A percentile compares a stretch with the other conserved stretches of the same genome.
phyloP scores from a whole-genome alignment of 1,140 invertebrate species.

The Anthonomus grandis region DNA sequence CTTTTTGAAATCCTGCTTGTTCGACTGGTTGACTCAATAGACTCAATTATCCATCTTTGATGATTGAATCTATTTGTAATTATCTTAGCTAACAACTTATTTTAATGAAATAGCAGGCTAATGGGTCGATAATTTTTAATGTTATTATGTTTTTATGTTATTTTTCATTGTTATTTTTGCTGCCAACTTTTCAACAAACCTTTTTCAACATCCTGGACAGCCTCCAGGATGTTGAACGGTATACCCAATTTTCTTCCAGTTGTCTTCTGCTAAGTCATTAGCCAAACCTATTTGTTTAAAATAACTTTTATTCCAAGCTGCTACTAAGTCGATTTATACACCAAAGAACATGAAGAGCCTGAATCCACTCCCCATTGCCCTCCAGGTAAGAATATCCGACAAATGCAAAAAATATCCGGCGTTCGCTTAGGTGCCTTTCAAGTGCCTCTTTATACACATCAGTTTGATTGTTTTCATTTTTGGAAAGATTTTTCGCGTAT shows the following conservation, averaged over 20 bases:
- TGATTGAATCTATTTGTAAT: no score
- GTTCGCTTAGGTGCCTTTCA: constrained; percentile 64
- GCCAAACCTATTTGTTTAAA: constrained; percentile 71
- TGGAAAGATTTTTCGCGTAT: constrained; percentile 85
- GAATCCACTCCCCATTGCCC: constrained; percentile 71
- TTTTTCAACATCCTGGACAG: no score
- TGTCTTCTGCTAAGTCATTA: constrained; percentile 67
- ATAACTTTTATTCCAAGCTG: constrained; percentile 74
- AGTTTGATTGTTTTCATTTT: constrained; percentile 96
- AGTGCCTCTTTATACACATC: constrained; percentile 86
- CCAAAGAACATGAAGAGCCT: constrained; percentile 85
- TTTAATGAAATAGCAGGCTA: no score
- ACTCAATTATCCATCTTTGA: no score
- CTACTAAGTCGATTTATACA: constrained; percentile 92
- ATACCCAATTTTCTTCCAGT: constrained; percentile 73
- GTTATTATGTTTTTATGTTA: no score
- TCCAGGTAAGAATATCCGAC: constrained; percentile 93
- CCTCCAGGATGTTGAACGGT: constrained; percentile 69
- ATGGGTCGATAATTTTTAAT: no score
- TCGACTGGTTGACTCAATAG: no score
- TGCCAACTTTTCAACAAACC: no score
- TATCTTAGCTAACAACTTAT: no score
- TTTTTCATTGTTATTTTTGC: no score
- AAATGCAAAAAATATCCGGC: constrained; percentile 83
- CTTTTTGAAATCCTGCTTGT: no score